These are phyloP conservation scores for Xylota sylvarum DNA, from an alignment of 2,888 invertebrate genomes.

Conservation along the genomic window DNA sequence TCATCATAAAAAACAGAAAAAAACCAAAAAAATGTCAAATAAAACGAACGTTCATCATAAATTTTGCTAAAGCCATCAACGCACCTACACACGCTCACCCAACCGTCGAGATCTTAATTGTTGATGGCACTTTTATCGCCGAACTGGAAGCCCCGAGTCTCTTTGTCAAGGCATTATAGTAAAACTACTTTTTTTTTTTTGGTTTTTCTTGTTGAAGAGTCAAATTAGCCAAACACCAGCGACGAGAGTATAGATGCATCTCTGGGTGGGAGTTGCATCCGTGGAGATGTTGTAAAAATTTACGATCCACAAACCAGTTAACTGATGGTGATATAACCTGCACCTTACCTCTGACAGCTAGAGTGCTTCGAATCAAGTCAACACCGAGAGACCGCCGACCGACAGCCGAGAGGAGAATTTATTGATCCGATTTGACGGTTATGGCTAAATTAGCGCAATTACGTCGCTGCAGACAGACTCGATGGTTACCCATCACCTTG, in stretches of 20 bases:
- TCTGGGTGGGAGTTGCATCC: neutral
- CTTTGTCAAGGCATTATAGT: slow-evolving; percentile 19
- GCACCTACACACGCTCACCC: slow-evolving; percentile 8
- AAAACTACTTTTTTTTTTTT: neutral
- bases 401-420: slow-evolving; percentile 53
- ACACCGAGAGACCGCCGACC: neutral
- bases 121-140: slow-evolving; percentile 48
- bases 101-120: slow-evolving; percentile 37
- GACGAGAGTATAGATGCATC: too few species aligned
- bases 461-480: slow-evolving; percentile 18
- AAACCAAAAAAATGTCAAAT: slow-evolving; percentile 5
- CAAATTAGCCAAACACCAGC: slow-evolving; percentile 43
- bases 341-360: slow-evolving; percentile 25
- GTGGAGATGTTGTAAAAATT: slow-evolving; percentile 57
- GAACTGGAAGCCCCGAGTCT: slow-evolving; percentile 40
- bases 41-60: slow-evolving; percentile 65
- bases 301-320: slow-evolving; percentile 49
- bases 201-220: neutral
- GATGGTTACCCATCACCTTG: slow-evolving; percentile 28
- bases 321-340: slow-evolving; percentile 27
- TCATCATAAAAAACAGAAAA: slow-evolving; percentile 47
- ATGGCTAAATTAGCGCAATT: slow-evolving; percentile 76
- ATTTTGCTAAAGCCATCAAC: slow-evolving; percentile 48
- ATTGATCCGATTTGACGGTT: slow-evolving; percentile 74
- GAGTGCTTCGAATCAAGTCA: slow-evolving; percentile 41